Evolutionary conservation across 2,113 vertebrate species (phyloP).

Genomic region (Pimephales promelas): DNA sequence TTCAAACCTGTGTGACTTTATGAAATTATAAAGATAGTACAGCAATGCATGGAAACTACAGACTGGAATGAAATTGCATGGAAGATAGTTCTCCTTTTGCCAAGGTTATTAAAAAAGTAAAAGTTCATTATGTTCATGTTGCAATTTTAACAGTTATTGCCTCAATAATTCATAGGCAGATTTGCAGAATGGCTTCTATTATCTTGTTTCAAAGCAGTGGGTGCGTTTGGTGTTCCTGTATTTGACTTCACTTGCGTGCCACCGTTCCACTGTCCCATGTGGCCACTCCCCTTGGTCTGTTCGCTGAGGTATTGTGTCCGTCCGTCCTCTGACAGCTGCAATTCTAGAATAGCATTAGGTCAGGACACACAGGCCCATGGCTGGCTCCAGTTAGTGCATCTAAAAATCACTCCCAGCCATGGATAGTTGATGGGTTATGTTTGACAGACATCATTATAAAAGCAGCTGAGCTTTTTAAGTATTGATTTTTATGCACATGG

Average conservation of each 20-base stretch:
- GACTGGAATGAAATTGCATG: background rate
- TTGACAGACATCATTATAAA: constrained; percentile 23
- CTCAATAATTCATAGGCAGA: background rate
- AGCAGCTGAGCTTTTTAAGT: constrained; percentile 14
- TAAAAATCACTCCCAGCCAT: constrained; percentile 11
- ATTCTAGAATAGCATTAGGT: constrained; percentile 43
- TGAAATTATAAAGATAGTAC: background rate
- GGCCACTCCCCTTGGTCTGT: background rate
- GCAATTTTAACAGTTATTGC: background rate
- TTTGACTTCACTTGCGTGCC: constrained; percentile 41
- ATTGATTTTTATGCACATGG: constrained; percentile 35
- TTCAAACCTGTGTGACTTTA: background rate
- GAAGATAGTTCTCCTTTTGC: background rate
- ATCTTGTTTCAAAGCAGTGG: background rate
- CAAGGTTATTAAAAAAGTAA: background rate
- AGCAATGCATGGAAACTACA: background rate
- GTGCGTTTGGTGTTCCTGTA: constrained; percentile 9
- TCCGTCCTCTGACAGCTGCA: constrained; percentile 49
- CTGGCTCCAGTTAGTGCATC: constrained; percentile 9
- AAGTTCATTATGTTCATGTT: background rate
- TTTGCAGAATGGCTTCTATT: background rate
- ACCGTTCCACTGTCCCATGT: background rate
- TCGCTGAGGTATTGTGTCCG: constrained; percentile 44
- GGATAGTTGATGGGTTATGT: constrained; percentile 4
- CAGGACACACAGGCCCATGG: constrained; percentile 22